Evolutionary conservation across 2,797 vertebrate species (phyloP).

Genomic region (Fundulus diaphanus): DNA sequence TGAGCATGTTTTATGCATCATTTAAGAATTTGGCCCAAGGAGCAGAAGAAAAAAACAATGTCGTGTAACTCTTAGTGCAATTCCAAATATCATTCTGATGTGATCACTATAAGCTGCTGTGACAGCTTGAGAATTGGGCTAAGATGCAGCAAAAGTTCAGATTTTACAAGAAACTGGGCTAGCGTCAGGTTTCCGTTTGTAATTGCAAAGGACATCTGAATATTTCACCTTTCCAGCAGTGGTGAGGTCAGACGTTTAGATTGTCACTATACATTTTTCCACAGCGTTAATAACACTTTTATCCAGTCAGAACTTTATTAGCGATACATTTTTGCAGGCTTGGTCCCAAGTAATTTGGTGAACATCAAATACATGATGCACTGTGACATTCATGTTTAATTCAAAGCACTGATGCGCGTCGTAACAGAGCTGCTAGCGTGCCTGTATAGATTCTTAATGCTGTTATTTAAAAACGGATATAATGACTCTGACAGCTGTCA

Average conservation of each 20-base stretch:
- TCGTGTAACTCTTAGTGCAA: neutral
- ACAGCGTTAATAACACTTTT: neutral
- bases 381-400: slow-evolving; percentile 30
- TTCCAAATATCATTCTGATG: neutral
- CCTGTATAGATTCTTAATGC: slow-evolving; percentile 26
- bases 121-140: neutral
- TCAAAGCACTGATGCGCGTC: slow-evolving; percentile 15
- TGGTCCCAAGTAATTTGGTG: neutral
- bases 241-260: neutral
- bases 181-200: neutral
- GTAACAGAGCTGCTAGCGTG: slow-evolving; percentile 14
- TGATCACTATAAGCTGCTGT: neutral
- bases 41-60: neutral
- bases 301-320: neutral
- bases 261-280: neutral
- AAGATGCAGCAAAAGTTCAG: neutral
- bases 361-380: slow-evolving; percentile 13
- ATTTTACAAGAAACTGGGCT: neutral
- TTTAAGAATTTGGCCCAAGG: neutral
- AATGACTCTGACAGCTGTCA: slow-evolving; percentile 26
- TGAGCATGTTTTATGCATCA: neutral
- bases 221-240: neutral
- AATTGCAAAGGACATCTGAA: neutral
- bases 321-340: neutral
- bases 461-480: slow-evolving; percentile 21